A percentile compares a stretch with the other conserved stretches of the same genome.
Conservation (phyloP, 2,113 vertebrate genomes). For the Alethe castanea region DNA sequence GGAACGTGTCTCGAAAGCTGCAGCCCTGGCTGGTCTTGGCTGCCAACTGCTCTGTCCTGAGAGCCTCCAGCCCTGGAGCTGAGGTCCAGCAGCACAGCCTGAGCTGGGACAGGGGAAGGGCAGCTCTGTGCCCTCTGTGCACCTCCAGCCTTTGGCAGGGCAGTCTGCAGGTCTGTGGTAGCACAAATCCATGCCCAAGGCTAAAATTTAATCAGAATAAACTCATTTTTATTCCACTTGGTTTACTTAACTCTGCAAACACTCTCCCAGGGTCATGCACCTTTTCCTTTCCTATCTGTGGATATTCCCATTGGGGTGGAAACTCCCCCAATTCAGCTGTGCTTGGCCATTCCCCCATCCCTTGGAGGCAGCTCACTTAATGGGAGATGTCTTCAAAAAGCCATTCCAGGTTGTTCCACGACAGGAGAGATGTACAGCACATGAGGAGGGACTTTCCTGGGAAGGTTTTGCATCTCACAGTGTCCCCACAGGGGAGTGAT, state of each 20-base stretch:
- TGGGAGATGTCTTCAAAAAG: constrained; percentile 22
- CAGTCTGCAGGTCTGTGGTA: neutral
- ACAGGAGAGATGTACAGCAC: neutral
- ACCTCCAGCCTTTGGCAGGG: neutral
- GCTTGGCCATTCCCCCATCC: neutral
- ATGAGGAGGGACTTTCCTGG: neutral
- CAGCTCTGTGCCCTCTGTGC: rapidly evolving
- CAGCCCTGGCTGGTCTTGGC: neutral
- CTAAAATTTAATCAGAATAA: neutral
- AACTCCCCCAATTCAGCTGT: neutral
- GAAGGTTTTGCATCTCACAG: neutral
- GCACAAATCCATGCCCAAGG: neutral
- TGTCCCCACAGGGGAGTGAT: neutral
- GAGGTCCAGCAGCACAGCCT: neutral
- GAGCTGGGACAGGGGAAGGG: neutral
- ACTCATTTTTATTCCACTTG: neutral
- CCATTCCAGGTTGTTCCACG: neutral
- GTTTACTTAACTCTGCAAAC: neutral
- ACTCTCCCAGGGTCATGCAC: neutral
- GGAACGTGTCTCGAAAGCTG: neutral
- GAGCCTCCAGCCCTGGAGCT: neutral
- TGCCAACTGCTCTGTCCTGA: constrained; percentile 1
- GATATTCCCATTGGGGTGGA: neutral
- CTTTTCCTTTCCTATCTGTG: neutral
- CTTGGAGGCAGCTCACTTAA: neutral